A percentile compares a stretch with the other conserved stretches of the same genome.
Conservation (phyloP, 2,797 vertebrate genomes). For the Perdix hodgsoniae region DNA sequence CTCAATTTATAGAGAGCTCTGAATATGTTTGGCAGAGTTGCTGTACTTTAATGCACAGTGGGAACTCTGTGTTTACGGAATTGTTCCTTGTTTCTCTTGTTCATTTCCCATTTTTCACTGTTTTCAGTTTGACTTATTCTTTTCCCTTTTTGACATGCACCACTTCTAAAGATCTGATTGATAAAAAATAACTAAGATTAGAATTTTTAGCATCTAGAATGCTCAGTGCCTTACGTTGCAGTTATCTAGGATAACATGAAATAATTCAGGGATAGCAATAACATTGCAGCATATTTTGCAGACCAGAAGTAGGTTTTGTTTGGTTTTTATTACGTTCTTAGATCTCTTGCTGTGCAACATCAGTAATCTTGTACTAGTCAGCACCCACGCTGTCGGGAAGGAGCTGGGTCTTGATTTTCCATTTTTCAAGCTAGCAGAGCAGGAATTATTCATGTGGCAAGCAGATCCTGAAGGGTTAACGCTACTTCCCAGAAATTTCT, state of each 20-base stretch:
- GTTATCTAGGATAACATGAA: background rate
- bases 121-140: background rate
- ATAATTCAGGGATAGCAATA: background rate
- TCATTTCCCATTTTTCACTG: background rate
- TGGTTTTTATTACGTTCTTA: background rate
- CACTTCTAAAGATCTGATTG: background rate
- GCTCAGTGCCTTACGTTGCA: background rate
- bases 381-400: background rate
- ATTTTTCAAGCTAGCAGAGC: background rate
- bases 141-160: background rate
- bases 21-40: background rate
- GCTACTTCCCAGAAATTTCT: background rate
- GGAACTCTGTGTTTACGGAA: background rate
- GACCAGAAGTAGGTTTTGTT: background rate
- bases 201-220: background rate
- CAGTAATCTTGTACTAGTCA: background rate
- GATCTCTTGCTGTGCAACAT: background rate
- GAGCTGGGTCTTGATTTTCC: background rate
- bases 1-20: background rate
- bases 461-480: constrained; percentile 23
- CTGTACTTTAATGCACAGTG: background rate
- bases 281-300: background rate
- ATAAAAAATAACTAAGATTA: background rate
- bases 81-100: background rate
- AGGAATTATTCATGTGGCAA: background rate